Conservation (phyloP, 2,113 vertebrate genomes). For the Catharus minimus region DNA sequence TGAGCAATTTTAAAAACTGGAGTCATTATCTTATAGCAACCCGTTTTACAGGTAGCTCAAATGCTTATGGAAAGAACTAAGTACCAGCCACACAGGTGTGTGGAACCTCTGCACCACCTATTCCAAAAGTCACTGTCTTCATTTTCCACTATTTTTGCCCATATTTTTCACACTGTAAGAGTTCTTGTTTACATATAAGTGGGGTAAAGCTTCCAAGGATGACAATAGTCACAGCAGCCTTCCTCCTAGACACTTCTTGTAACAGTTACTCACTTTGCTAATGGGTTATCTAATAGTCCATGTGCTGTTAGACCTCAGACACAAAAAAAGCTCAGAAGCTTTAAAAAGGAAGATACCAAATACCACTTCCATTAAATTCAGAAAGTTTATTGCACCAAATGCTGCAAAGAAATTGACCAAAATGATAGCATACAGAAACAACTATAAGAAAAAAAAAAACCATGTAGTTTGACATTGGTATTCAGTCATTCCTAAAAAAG, state of each 20-base stretch:
- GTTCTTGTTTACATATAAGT: neutral
- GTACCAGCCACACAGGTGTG: neutral
- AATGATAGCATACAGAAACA: conserved; percentile 63
- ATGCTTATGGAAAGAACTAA: neutral
- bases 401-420: conserved; percentile 72
- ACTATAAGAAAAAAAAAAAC: conserved; percentile 42
- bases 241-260: neutral
- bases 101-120: neutral
- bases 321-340: neutral
- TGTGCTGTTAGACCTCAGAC: fast-evolving
- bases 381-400: conserved; percentile 83
- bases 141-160: neutral
- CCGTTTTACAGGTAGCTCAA: neutral
- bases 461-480: conserved; percentile 58
- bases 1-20: neutral
- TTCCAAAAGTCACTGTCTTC: neutral
- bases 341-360: conserved; percentile 23
- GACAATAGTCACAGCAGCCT: neutral
- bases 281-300: fast-evolving
- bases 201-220: neutral
- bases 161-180: neutral
- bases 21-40: neutral
- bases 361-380: conserved; percentile 44
- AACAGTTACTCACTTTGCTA: neutral
- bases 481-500: conserved; percentile 62